Evolutionary conservation across 2,888 invertebrate species (phyloP).

Genomic region (Rhaphigaster nebulosa): DNA sequence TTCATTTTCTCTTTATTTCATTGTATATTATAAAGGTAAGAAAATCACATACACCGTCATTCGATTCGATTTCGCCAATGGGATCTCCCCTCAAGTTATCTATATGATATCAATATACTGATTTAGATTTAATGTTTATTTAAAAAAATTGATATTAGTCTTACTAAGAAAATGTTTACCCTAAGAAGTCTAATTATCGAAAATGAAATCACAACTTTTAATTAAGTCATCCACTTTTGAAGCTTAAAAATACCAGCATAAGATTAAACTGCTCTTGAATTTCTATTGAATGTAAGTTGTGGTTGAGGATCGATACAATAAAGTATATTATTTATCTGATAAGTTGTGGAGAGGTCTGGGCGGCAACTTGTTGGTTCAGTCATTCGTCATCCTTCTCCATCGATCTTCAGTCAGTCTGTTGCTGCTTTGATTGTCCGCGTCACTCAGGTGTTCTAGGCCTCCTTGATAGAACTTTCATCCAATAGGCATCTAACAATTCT

Average conservation of each 20-base stretch:
- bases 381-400: constrained; percentile 31
- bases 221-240: not conserved
- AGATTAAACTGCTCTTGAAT: not conserved
- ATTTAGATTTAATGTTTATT: too few species aligned
- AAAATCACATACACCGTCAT: too few species aligned
- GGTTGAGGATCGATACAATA: not conserved
- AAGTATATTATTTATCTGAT: constrained; percentile 25
- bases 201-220: not conserved
- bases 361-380: constrained; percentile 49
- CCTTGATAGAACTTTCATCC: not conserved
- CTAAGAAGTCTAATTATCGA: too few species aligned
- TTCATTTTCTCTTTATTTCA: too few species aligned
- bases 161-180: too few species aligned
- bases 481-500: not conserved
- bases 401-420: constrained; percentile 42
- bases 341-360: not conserved
- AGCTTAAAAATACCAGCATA: not conserved
- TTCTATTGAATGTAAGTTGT: not conserved
- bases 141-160: too few species aligned
- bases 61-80: too few species aligned
- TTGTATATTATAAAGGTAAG: too few species aligned
- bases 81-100: too few species aligned
- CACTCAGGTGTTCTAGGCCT: not conserved
- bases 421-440: constrained; percentile 20
- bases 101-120: too few species aligned